Base-by-base conservation (phyloP, 2,797 vertebrate genomes). In the Synaphobranchus kaupii region DNA sequence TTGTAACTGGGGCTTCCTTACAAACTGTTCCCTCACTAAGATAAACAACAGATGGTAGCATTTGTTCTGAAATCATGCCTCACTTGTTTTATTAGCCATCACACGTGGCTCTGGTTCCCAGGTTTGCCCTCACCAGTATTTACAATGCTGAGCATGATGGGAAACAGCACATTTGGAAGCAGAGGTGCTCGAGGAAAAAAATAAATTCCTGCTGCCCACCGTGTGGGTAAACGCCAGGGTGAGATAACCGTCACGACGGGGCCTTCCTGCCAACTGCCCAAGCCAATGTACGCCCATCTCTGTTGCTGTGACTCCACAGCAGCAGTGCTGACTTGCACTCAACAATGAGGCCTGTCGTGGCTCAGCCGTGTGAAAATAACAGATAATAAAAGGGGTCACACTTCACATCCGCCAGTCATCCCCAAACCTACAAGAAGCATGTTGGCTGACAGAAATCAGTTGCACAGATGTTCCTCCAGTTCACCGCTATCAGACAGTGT, bases 31-130 rank as follows among this genome's bases (percentile, higher is more conserved):
- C 50, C 83, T 84, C 56, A 13, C 83, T 58, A 84, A 84, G 56
- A 84, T 84, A 60, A 56, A 84, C 83, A 84, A 84, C 83, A 84
- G 83, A 84, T 84, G 52, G 83, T 54, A 84, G 28, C 83, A 17
- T 84, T 84, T 84, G 50, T 84, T 84, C 78, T 84, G 56, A 56
- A 84, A 84, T 60, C 83, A 84, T 60, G 56, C 52, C 50, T 84
- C 83, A 58, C 83, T 84, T 84, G 56, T 60, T 84, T 84, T 84
- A 84, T 84, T 84, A 84, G 34, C 83, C 83, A 58, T 84, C 56
- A 34, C 34, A 84, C 3, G 56, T 54, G 13, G 78, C 78, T 81
- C 47, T 10, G 1, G 78, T 22, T 50, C 78, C 47, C 47, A 50
- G 78, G 78, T 50, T 50, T 50, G 47, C 47, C 78, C 44, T 81